Base-by-base conservation (phyloP, 2,888 invertebrate species). In the Pegoplata infirma region DNA sequence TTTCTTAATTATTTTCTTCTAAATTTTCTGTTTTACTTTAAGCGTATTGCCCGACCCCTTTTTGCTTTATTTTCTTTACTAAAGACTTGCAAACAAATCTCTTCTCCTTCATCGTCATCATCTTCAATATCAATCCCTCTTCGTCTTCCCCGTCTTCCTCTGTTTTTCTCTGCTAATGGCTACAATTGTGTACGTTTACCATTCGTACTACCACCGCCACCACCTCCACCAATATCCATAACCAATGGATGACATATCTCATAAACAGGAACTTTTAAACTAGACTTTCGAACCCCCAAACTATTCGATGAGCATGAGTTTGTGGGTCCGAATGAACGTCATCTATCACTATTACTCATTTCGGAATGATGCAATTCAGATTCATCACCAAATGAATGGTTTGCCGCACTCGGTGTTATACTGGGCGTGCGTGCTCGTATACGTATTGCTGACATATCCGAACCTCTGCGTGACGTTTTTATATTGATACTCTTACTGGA, bases 361-460 rank as follows among this genome's bases (percentile, higher is more conserved):
- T 87, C 86, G 10, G 86, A 85, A 47, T 87, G 90, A 16, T 90
- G 90, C 7, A 91, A 89, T 82, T 92, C 92, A 82, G 91, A 91
- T 71, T 92, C 92, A 47, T 91, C 92, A 7, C 91, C 91, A 67
- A 91, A 85, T 4, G 91, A 92, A 82, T 91, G 91, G 1, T 88
- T 87, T 1, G 90, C 91, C 3, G 90, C 91, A 80, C 90, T 90
- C 5, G 90, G 90, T 79, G 92, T 91, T 82, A 91, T 91, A 83
- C 91, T 92, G n/a, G 91, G 91, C 5, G 91, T 91, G 19, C 92
- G 87, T 4, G 84, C 88, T 49, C 90, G 90, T 56, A 91, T 90
- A 32, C 91, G 86, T 46, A 91, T 90, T 82, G 91, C 91, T 6
- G 92, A 92, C 84, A 92, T 92, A 81, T 92, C 92, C 0, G 92